These are phyloP conservation scores for Ichneumoninae sp. DNA, from an alignment of 2,888 invertebrate genomes.

Conservation along the genomic window DNA sequence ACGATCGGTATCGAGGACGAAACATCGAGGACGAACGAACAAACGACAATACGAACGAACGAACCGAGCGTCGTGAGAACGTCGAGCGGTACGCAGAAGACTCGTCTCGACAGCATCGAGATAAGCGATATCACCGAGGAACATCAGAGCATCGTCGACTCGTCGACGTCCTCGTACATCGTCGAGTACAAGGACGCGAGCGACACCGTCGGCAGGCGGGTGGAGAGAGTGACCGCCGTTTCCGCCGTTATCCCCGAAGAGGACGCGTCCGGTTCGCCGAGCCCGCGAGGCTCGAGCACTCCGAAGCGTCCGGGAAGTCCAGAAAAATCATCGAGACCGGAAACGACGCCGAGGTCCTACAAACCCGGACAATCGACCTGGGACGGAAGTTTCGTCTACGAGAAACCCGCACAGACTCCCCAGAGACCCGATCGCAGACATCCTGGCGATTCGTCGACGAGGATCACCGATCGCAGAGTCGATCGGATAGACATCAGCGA, in stretches of 20 bases:
- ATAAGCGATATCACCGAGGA: slow-evolving; percentile 83
- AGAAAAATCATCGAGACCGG: slow-evolving; percentile 48
- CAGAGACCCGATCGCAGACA: slow-evolving; percentile 60
- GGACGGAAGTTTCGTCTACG: slow-evolving; percentile 86
- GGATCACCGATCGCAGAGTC: slow-evolving; percentile 61
- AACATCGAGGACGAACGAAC: slow-evolving; percentile 72
- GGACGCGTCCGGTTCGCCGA: slow-evolving; percentile 59
- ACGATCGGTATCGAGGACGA: slow-evolving; percentile 71
- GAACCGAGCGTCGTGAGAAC: slow-evolving; percentile 72
- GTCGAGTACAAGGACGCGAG: slow-evolving; percentile 84
- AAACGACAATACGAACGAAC: slow-evolving; percentile 62
- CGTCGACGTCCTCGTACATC: slow-evolving; percentile 88
- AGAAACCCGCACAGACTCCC: slow-evolving; percentile 80
- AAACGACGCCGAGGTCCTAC: slow-evolving; percentile 56
- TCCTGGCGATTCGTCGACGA: slow-evolving; percentile 54
- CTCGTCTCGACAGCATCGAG: slow-evolving; percentile 70
- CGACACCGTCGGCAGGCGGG: slow-evolving; percentile 67
- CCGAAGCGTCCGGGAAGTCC: slow-evolving; percentile 65
- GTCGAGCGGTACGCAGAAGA: slow-evolving; percentile 70
- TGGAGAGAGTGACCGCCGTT: slow-evolving; percentile 75
- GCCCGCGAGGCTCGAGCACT: slow-evolving; percentile 61
- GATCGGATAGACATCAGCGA: slow-evolving; percentile 76
- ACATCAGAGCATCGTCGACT: slow-evolving; percentile 85
- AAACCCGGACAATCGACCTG: slow-evolving; percentile 82
- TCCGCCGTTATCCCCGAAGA: slow-evolving; percentile 79